phyloP scores from a whole-genome alignment of 2,888 invertebrate species.

The Boloria selene region DNA sequence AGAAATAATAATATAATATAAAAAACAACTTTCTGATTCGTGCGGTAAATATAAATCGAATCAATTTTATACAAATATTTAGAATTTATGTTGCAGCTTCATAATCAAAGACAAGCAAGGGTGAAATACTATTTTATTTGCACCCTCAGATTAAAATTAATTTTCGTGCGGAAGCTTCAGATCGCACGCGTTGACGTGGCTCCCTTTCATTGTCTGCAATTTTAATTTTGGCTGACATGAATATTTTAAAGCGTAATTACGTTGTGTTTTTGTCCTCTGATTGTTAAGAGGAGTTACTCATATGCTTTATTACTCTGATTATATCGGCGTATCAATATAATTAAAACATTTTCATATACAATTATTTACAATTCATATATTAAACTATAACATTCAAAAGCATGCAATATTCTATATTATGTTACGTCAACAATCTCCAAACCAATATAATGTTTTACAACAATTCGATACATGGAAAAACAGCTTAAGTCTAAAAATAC shows the following conservation, averaged over 20 bases:
- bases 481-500: slow-evolving; percentile 31
- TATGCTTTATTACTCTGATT: slow-evolving; percentile 6
- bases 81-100: too few species aligned
- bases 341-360: not conserved
- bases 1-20: not conserved
- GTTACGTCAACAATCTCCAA: not conserved
- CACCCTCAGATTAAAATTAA: slow-evolving; percentile 75
- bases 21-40: too few species aligned
- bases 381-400: too few species aligned
- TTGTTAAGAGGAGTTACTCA: slow-evolving; percentile 45
- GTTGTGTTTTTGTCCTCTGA: slow-evolving; percentile 39
- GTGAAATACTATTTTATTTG: slow-evolving; percentile 76
- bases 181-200: slow-evolving; percentile 55
- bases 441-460: not conserved
- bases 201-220: slow-evolving; percentile 65
- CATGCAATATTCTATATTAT: not conserved
- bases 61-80: too few species aligned
- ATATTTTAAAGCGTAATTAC: slow-evolving; percentile 49
- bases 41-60: too few species aligned
- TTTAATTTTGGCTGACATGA: slow-evolving; percentile 68
- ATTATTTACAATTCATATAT: not conserved
- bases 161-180: slow-evolving; percentile 70
- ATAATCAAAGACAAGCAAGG: slow-evolving; percentile 65
- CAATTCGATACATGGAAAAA: slow-evolving; percentile 18
- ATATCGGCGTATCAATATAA: not conserved